Conservation (phyloP, 2,888 invertebrate genomes). For the Melikaiella ostensackeni region DNA sequence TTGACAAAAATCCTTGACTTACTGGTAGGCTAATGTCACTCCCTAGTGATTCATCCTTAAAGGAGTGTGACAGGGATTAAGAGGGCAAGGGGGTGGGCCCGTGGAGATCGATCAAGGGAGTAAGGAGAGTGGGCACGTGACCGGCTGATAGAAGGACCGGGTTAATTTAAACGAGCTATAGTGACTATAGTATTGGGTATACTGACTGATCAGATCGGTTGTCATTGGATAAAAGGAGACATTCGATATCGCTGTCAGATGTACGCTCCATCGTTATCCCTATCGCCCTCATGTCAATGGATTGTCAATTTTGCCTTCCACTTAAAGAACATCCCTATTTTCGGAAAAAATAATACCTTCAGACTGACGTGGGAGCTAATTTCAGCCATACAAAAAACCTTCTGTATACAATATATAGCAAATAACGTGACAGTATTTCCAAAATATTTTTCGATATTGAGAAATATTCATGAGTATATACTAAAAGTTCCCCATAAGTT, state of each 20-base stretch:
- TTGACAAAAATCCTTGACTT: slow-evolving; percentile 36
- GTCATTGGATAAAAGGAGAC: slow-evolving; percentile 49
- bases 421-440: too few relatives aligned
- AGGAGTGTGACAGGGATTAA: slow-evolving; percentile 42
- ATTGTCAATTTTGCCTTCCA: slow-evolving; percentile 50
- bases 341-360: not conserved
- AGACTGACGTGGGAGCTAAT: not conserved
- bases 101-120: slow-evolving; percentile 33
- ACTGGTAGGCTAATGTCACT: slow-evolving; percentile 41
- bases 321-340: slow-evolving; percentile 2
- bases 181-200: slow-evolving; percentile 22
- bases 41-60: slow-evolving; percentile 51
- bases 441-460: too few relatives aligned
- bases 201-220: slow-evolving; percentile 51
- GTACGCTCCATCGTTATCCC: slow-evolving; percentile 50
- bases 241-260: slow-evolving; percentile 47
- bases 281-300: slow-evolving; percentile 54
- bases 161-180: slow-evolving; percentile 54
- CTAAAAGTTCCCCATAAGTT: too few relatives aligned
- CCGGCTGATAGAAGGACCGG: slow-evolving; percentile 48
- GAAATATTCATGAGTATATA: too few relatives aligned
- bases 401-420: not conserved
- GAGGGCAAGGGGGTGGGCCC: slow-evolving; percentile 27
- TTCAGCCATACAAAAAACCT: not conserved
- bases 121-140: slow-evolving; percentile 49